Evolutionary conservation across 2,888 invertebrate species (phyloP).

Genomic region (Romanomermis culicivorax): DNA sequence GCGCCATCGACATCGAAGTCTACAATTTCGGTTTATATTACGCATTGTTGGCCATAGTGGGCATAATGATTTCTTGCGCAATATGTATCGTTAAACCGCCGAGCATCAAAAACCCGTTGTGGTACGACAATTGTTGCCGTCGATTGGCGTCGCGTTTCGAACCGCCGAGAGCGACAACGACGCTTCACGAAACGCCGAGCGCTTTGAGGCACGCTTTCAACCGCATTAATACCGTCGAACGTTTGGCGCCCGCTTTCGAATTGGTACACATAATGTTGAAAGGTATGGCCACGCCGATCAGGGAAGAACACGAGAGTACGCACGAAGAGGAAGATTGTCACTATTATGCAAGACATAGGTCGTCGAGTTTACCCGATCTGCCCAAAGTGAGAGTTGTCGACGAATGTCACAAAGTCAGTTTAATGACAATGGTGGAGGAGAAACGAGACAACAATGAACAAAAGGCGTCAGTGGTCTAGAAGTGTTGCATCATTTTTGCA

Average conservation of each 20-base stretch:
- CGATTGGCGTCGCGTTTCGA: not conserved
- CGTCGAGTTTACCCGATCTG: too few relatives aligned
- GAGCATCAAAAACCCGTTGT: constrained; percentile 23
- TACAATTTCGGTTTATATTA: constrained; percentile 28
- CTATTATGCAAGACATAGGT: too few relatives aligned
- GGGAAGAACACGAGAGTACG: not conserved
- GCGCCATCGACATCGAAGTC: constrained; percentile 25
- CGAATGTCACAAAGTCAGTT: too few relatives aligned
- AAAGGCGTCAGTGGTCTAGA: too few relatives aligned
- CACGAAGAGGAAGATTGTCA: too few relatives aligned
- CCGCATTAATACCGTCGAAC: not conserved
- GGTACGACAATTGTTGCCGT: constrained; percentile 12
- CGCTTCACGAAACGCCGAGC: not conserved
- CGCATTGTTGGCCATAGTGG: constrained; percentile 24
- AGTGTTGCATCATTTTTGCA: too few relatives aligned
- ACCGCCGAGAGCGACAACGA: not conserved
- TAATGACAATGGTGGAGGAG: too few relatives aligned
- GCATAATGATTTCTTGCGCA: constrained; percentile 26
- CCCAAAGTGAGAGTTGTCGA: too few relatives aligned
- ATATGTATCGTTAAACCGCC: constrained; percentile 27
- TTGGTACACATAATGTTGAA: not conserved
- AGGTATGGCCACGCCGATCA: not conserved
- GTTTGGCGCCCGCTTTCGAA: not conserved
- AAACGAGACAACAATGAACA: too few relatives aligned
- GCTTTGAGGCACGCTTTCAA: not conserved